Evolutionary conservation across 1,140 invertebrate genomes (phyloP), one percentile per base, ranked within the genome.

Genomic region (Leptopilina boulardi): DNA sequence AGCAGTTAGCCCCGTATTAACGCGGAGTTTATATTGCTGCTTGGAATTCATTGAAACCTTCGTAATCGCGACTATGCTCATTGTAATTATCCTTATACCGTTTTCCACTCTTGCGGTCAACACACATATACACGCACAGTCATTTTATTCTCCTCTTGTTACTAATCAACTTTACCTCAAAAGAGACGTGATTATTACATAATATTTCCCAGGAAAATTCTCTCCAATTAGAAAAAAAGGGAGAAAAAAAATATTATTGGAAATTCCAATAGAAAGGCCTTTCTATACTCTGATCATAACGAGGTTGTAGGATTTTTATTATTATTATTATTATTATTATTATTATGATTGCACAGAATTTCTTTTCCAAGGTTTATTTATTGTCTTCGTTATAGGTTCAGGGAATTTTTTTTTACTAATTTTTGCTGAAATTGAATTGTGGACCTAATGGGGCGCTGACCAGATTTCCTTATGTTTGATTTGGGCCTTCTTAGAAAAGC

Each of bases 1-100:
- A 87, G 83, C 81, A 83, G 84, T 88, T 88, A 86, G 86, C 81
- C 76, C 82, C 79, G 86, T 86, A 89, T 89, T 87, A 89, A 88
- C 86, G 85, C 80, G 83, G n/a, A 80, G 80, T 89, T 89, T 87
- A n/a, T n/a, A 88, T 88, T 89, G 86, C 86, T 75, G 76, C 74
- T 75, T 78, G 86, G 85, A 86, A 89, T 88, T 89, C 85, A 87
- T 87, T 82, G 87, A 89, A 88, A 86, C 83, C 81, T 82, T 82
- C 78, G 83, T 87, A 88, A 87, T 88, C 59, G 59, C 13, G 34
- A 38, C 59, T 66, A n/a, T n/a, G 59, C 59, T 66, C 59, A 66
- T 66, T 66, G 59, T 66, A 66, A 66, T 66, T 66, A 83, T 76
- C 76, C 81, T 79, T 83, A 66, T 66, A 78, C 83, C 79, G 79